Base-by-base conservation (phyloP, 2,113 vertebrate species). In the Oenanthe melanoleuca region DNA sequence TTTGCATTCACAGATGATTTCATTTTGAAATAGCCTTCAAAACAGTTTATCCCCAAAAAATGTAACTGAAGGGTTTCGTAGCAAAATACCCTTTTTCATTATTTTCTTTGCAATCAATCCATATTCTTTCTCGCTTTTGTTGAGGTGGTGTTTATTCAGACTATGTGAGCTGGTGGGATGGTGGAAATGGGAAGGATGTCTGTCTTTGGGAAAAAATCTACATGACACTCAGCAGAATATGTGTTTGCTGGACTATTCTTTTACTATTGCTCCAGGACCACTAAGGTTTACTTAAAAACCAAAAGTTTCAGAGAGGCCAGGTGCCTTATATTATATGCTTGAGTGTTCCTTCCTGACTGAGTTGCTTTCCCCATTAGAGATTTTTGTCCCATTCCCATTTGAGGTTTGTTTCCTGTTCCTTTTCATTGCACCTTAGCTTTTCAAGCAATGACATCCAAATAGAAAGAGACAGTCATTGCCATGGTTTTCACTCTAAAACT, bases 381-480 rank as follows among this genome's bases (percentile, higher is more conserved):
- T 87, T 86, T 95, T 77, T 88, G 66, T 83, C 87, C 74, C 42
- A 15, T 86, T 95, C 82, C 80, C 69, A 33, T 91, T 63, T 92
- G 85, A 82, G 60, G 40, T 92, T 95, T 95, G 34, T 73, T 96
- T 95, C 72, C 87, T 88, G 52, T n/a, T 94, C 81, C 56, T 93
- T 94, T 93, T 91, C 47, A 50, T 80, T 93, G 89, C 81, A 95
- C 89, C 89, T 95, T 85, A 86, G 52, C 63, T 80, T 84, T 93
- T 89, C 71, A 86, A 2, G 17, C 66, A 80, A 34, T 63, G 74
- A 59, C 71, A 88, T 63, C 50, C 56, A 77, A 86, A 92, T 74
- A 88, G 80, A 94, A 89, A 80, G 71, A 91, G 84, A 89, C 78
- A 82, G 74, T 88, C 94, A 74, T 53, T 93, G 84, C 60, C 60